Evolutionary conservation across 2,797 vertebrate species (phyloP), one percentile per base, ranked within the genome.

Genomic region (Trachurus trachurus): DNA sequence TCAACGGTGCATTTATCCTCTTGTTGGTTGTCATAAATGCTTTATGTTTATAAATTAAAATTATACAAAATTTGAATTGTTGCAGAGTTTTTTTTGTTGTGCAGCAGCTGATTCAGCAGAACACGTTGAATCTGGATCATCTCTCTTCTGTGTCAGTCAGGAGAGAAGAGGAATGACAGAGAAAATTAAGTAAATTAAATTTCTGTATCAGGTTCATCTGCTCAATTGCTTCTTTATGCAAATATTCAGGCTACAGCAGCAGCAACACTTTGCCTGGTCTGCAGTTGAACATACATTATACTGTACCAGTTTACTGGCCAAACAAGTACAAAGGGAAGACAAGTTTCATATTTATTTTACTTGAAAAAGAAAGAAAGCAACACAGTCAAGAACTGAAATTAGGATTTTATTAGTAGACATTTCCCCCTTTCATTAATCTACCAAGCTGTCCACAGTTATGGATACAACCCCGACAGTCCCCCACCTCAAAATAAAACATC

Each of bases 391-490:
- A 88, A 86, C 7, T 90, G 85, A 91, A 91, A 91, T 92, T 92
- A 89, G 66, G 65, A 83, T 92, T 94, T 92, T 93, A 94, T 94
- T 93, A 92, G 90, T 92, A 86, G 78, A 89, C 86, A 87, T 84
- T 91, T 76, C 66, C 76, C 83, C 69, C 44, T 34, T 92, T 90
- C 73, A 84, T 88, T 71, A 83, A 80, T 76, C 83, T 89, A 88
- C 71, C 78, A 83, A 92, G 52, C 80, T 74, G 83, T 93, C 82
- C 80, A 89, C 47, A 78, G 69, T 81, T 42, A 75, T 76, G 75
- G 84, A 82, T 64, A 75, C 44, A 50, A 85, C 74, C 81, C 71
- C 54, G 47, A 83, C 77, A 73, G 31, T 52, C 65, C 74, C 80
- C 71, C 84, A 84, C 86, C 86, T 88, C 74, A 83, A 90, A 94